phyloP scores from a whole-genome alignment of 37 sponge, comb jelly and placozoan genomes.

The Cladorhizidae sp. region DNA sequence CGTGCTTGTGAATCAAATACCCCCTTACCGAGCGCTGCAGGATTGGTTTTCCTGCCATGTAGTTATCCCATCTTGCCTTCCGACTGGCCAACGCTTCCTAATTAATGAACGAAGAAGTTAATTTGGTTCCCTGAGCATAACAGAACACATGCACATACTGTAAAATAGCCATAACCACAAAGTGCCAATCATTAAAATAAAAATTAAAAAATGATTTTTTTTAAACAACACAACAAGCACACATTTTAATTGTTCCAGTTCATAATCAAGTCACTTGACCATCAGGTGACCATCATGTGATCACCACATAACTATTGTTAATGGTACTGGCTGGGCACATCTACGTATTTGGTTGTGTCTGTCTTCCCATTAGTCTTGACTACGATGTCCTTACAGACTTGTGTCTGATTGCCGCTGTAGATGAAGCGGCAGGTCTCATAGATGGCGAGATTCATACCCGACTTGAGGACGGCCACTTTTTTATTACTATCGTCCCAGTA shows the following conservation, averaged over 20 bases:
- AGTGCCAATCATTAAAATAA: not conserved
- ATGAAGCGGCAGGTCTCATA: conserved; percentile 17
- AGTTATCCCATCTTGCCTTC: conserved; percentile 49
- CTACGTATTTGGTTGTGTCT: not conserved
- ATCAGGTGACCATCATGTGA: too few relatives aligned
- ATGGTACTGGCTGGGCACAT: conserved; percentile 4
- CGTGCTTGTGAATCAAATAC: too few relatives aligned
- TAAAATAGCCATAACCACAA: too few relatives aligned
- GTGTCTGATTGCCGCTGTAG: not conserved
- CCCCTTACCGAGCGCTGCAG: conserved; percentile 15
- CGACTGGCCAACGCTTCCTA: conserved; percentile 43
- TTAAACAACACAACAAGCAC: not conserved
- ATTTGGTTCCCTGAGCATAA: not conserved
- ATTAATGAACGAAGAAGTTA: too few relatives aligned
- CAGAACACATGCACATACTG: too few relatives aligned
- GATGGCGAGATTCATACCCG: conserved; percentile 2
- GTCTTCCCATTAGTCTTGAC: conserved; percentile 1
- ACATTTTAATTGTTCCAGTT: too few relatives aligned
- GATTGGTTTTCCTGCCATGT: conserved; percentile 23
- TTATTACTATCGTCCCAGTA: conserved; percentile 3
- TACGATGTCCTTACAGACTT: conserved; percentile 31
- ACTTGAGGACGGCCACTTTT: not conserved
- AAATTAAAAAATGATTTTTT: not conserved
- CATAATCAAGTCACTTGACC: not conserved
- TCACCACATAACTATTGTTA: not conserved